These are phyloP conservation scores for Xanthia icteritia DNA, from an alignment of 2,888 invertebrate genomes.

Conservation along the genomic window DNA sequence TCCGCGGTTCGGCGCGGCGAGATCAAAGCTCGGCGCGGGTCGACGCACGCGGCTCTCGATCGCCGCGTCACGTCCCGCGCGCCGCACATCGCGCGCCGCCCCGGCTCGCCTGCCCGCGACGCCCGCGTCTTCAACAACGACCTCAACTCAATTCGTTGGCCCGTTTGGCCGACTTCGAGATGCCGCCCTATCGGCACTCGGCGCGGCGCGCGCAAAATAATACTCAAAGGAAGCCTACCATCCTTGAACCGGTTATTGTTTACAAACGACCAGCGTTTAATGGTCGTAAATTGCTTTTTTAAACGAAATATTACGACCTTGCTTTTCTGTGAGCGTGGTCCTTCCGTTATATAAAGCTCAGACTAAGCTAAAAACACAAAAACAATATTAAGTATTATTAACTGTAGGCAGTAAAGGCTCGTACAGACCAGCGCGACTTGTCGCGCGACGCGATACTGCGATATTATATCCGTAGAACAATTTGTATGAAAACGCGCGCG, in stretches of 20 bases:
- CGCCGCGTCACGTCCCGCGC: constrained; percentile 74
- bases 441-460: too few relatives aligned
- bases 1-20: constrained; percentile 73
- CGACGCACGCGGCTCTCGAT: constrained; percentile 87
- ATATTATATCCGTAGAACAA: too few relatives aligned
- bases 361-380: constrained; percentile 52
- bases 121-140: constrained; percentile 67
- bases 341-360: constrained; percentile 71
- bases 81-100: constrained; percentile 67
- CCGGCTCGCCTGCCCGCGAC: constrained; percentile 63
- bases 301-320: constrained; percentile 77
- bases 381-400: constrained; percentile 18
- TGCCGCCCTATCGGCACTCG: constrained; percentile 73
- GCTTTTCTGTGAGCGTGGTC: constrained; percentile 75
- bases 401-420: too few relatives aligned
- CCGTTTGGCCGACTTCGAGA: constrained; percentile 70
- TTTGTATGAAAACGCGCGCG: too few relatives aligned
- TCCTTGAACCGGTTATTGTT: constrained; percentile 86
- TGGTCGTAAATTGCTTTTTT: constrained; percentile 80
- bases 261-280: constrained; percentile 83
- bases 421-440: too few relatives aligned
- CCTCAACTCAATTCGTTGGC: constrained; percentile 78
- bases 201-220: constrained; percentile 79
- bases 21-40: constrained; percentile 87
- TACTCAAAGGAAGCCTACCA: constrained; percentile 82